A percentile compares a stretch with the other conserved stretches of the same genome.
These are phyloP conservation scores for Drosophila hydei DNA, from an alignment of 1,140 invertebrate genomes.

Conservation along the genomic window DNA sequence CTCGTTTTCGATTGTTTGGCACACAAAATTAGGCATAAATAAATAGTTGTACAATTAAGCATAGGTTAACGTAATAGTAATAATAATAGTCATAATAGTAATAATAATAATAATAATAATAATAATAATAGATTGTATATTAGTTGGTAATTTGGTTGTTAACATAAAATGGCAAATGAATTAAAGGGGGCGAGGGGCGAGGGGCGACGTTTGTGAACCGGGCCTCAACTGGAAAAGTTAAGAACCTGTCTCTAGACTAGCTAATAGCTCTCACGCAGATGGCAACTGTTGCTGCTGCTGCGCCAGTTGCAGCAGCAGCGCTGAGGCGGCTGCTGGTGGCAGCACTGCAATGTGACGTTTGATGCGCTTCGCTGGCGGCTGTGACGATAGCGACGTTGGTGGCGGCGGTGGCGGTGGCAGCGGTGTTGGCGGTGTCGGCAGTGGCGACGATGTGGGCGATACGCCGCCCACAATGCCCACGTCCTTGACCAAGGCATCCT, in stretches of 20 bases:
- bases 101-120: conserved; percentile 17
- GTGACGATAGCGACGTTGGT: conserved; percentile 40
- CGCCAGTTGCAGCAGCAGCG: conserved; percentile 47
- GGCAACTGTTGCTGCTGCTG: conserved; percentile 32
- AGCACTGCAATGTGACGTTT: conserved; percentile 21
- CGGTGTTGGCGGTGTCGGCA: not conserved
- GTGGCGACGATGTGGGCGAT: conserved; percentile 21
- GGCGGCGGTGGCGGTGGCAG: not conserved
- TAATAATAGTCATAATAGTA: conserved; percentile 24
- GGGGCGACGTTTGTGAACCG: conserved; percentile 1
- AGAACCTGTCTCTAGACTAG: conserved; percentile 49
- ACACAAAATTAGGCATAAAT: conserved; percentile 66
- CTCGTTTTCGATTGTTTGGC: conserved; percentile 45
- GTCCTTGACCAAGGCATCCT: conserved; percentile 69
- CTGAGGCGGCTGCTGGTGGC: conserved; percentile 52
- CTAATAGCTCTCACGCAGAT: conserved; percentile 30
- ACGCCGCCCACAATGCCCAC: conserved; percentile 64
- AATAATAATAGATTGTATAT: conserved; percentile 16
- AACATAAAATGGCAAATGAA: conserved; percentile 34
- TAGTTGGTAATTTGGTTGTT: conserved; percentile 19
- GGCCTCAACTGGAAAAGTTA: not conserved
- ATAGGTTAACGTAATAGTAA: conserved; percentile 8
- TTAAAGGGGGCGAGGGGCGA: not conserved
- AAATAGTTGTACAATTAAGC: conserved; percentile 39
- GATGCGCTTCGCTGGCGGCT: conserved; percentile 28